phyloP scores from a whole-genome alignment of 1,140 invertebrate species.

The Oedothorax gibbosus region DNA sequence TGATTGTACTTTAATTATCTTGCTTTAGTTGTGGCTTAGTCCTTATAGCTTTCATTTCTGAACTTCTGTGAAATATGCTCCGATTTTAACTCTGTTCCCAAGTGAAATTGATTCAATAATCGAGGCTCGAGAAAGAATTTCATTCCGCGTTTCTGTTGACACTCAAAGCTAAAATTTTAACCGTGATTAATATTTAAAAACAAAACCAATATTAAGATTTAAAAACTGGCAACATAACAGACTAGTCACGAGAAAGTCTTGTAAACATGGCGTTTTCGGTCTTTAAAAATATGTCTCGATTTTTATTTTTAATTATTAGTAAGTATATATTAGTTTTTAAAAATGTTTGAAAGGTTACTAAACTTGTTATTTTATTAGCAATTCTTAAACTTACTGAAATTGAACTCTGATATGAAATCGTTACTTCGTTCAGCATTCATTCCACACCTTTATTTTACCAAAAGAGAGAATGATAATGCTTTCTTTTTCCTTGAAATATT shows the following conservation, averaged over 20 bases:
- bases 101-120: not conserved
- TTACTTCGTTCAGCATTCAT: no score
- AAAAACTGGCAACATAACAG: slow-evolving; percentile 1
- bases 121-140: not conserved
- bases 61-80: not conserved
- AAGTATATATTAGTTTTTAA: not conserved
- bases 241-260: slow-evolving; percentile 18
- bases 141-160: not conserved
- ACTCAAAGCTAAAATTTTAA: not conserved
- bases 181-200: not conserved
- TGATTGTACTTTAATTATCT: no score
- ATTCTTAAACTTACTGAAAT: no score
- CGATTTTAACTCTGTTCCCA: not conserved
- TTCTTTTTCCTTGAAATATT: no score
- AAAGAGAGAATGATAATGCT: no score
- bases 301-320: slow-evolving; percentile 20
- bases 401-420: no score
- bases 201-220: not conserved
- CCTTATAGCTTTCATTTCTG: no score
- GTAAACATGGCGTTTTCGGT: slow-evolving; percentile 38
- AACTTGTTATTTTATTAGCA: no score
- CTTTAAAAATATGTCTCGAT: not conserved
- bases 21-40: no score
- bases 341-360: no score
- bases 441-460: no score